A percentile compares a stretch with the other conserved stretches of the same genome.
Conservation (phyloP, 2,797 vertebrate species). For the Chromis chromis region DNA sequence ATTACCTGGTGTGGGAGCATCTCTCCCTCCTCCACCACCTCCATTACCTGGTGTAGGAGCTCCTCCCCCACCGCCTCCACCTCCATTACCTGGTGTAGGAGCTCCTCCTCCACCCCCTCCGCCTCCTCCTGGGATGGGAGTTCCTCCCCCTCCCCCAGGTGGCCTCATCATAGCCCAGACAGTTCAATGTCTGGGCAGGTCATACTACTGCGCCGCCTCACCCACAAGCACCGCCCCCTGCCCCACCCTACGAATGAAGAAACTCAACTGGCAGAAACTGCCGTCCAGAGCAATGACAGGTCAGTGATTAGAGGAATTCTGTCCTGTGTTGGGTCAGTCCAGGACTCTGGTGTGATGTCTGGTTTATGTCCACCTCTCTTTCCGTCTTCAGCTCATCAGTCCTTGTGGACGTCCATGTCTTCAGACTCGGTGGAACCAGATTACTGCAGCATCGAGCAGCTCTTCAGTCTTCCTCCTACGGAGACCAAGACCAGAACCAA, state of each 20-base stretch:
- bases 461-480: slow-evolving; percentile 88
- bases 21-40: slow-evolving; percentile 20
- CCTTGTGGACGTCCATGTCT: slow-evolving; percentile 85
- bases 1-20: neutral
- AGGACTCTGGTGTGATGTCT: neutral
- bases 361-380: neutral
- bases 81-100: too few species aligned
- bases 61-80: slow-evolving; percentile 12
- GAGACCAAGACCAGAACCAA: slow-evolving; percentile 79
- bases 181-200: slow-evolving; percentile 64
- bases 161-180: slow-evolving; percentile 73
- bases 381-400: slow-evolving; percentile 81
- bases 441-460: slow-evolving; percentile 89
- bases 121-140: slow-evolving; percentile 4
- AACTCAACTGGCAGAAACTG: slow-evolving; percentile 93
- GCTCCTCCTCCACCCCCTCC: slow-evolving; percentile 20
- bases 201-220: slow-evolving; percentile 38
- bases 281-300: slow-evolving; percentile 84
- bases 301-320: slow-evolving; percentile 47
- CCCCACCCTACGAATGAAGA: slow-evolving; percentile 90
- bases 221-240: slow-evolving; percentile 74
- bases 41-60: slow-evolving; percentile 16
- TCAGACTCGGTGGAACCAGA: slow-evolving; percentile 83
- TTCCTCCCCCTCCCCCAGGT: slow-evolving; percentile 62
- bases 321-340: neutral